Conservation (phyloP, 2,113 vertebrate genomes). For the Microcebus lehilahytsara region DNA sequence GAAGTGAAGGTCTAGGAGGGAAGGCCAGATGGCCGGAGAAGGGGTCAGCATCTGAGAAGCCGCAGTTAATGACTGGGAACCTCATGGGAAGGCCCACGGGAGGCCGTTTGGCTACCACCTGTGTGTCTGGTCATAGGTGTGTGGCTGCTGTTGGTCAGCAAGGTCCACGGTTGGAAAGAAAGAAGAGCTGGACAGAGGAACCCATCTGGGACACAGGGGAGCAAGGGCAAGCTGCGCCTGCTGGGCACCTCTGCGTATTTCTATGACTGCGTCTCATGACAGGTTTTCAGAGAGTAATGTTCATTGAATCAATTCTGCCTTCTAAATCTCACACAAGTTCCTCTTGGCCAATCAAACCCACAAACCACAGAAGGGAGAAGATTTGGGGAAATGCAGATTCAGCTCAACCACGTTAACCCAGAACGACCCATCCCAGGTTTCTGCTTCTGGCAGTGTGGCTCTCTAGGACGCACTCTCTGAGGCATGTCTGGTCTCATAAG, state of each 20-base stretch:
- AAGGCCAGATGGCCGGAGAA: not conserved
- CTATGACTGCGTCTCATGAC: not conserved
- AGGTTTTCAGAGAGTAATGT: not conserved
- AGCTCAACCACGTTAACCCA: not conserved
- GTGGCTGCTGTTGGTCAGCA: not conserved
- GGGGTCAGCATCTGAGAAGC: not conserved
- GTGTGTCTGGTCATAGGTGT: not conserved
- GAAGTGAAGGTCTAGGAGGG: not conserved
- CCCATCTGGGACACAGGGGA: not conserved
- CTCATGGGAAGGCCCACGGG: not conserved
- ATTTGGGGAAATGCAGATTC: not conserved
- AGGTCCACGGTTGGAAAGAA: not conserved
- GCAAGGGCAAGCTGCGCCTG: not conserved
- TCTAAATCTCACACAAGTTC: not conserved
- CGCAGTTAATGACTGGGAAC: not conserved
- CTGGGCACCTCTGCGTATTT: not conserved
- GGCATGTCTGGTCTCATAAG: not conserved
- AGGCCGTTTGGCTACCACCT: not conserved
- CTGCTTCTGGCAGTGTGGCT: not conserved
- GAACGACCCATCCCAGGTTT: not conserved
- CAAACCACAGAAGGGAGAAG: not conserved
- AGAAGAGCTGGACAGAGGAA: not conserved
- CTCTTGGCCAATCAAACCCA: not conserved
- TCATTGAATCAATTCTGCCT: not conserved
- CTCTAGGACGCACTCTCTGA: not conserved